Base-by-base conservation (phyloP, 2,113 vertebrate genomes). In the Pygoscelis adeliae region DNA sequence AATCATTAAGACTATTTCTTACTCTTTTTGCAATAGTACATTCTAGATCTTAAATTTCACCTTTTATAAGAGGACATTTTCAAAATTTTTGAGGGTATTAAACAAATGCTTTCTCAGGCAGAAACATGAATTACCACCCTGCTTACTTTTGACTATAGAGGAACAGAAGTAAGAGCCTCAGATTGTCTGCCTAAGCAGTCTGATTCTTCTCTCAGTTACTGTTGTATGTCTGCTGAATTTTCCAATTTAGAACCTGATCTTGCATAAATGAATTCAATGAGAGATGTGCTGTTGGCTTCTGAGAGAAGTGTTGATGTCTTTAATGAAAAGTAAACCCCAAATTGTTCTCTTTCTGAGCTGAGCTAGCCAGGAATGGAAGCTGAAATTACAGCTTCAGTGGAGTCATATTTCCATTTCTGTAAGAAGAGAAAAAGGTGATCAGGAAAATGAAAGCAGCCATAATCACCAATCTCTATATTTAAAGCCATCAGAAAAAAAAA, bases 301-400 rank as follows among this genome's bases (percentile, higher is more conserved):
- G 50, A 81, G 77, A 82, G 63, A 21, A 49, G 19, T n/a, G 38
- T 65, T 46, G 27, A 70, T 44, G 34, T n/a, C 81, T 89, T 70
- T 46, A 73, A 86, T 9, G 52, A 91, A 55, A 87, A 82, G 22
- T 21, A 90, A 85, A 56, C 11, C 17, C 11, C n/a, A 72, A 50
- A 42, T 23, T 56, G 14, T 71, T 52, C 32, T 78, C 40, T 69
- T 55, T 70, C 74, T 80, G 63, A 83, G 40, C 49, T 83, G 66
- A 52, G 49, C 9, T 86, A n/a, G 16, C 38, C 50, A 87, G 63
- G 73, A 65, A 38, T 63, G 53, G 66, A 66, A 93, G 63, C 74
- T 97, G 87, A 92, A 95, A 86, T 94, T 93, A 70, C 67, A 93
- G 59, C 59, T 90, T 71, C 38, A 29, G 25, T 67, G 29, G 82